phyloP scores from a whole-genome alignment of 2,797 vertebrate genomes.

The Erethizon dorsatum region DNA sequence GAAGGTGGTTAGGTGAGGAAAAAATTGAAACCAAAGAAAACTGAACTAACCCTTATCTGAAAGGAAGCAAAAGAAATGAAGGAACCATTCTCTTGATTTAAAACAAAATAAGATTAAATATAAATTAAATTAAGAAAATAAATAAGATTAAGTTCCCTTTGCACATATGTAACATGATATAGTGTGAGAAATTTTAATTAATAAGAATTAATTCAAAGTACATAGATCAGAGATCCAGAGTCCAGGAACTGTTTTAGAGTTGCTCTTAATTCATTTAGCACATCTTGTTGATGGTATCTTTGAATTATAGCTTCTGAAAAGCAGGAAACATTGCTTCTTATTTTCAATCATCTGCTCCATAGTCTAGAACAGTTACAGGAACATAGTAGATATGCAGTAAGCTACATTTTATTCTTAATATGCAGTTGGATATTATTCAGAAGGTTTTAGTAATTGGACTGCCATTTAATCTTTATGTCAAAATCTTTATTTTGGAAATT shows the following conservation, averaged over 20 bases:
- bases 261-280: background rate
- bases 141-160: background rate
- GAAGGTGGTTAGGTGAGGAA: background rate
- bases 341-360: background rate
- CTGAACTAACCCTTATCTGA: background rate
- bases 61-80: background rate
- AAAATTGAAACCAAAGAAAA: background rate
- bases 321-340: background rate
- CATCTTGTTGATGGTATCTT: background rate
- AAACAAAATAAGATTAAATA: conserved; percentile 43
- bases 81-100: background rate
- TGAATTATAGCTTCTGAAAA: conserved; percentile 27
- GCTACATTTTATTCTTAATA: background rate
- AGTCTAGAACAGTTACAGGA: background rate
- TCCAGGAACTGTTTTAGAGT: background rate
- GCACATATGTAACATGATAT: background rate
- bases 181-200: background rate
- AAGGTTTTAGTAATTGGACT: background rate
- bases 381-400: background rate
- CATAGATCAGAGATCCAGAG: background rate
- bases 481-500: background rate
- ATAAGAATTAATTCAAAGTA: background rate
- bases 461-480: background rate
- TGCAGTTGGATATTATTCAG: background rate
- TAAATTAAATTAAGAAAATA: background rate